A percentile compares a stretch with the other conserved stretches of the same genome.
Evolutionary conservation across 2,797 vertebrate species (phyloP).

Genomic region (Ctenopoma multispine): DNA sequence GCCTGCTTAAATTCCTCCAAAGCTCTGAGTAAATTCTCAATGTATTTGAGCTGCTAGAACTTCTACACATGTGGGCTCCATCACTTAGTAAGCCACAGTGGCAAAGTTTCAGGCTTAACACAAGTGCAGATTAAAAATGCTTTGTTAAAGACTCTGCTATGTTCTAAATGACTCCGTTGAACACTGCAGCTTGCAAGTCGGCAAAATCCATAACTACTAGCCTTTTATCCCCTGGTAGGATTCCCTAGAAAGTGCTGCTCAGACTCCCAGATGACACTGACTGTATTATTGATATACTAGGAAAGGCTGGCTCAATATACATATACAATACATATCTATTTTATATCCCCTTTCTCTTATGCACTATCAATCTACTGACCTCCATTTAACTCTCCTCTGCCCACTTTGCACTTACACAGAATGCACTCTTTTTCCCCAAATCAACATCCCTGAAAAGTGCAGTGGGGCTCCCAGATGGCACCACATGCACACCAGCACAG

Average conservation of each 20-base stretch:
- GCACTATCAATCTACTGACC: slow-evolving; percentile 42
- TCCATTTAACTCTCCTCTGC: slow-evolving; percentile 42
- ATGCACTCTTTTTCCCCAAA: background rate
- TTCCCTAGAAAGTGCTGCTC: slow-evolving; percentile 46
- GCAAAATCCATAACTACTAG: slow-evolving; percentile 52
- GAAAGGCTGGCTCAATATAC: slow-evolving; percentile 34
- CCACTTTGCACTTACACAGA: slow-evolving; percentile 52
- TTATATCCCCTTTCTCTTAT: slow-evolving; percentile 6
- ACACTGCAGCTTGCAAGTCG: slow-evolving; percentile 42
- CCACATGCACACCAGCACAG: slow-evolving; percentile 16
- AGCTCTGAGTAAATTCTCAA: slow-evolving; percentile 52
- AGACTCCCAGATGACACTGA: slow-evolving; percentile 52
- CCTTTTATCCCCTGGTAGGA: slow-evolving; percentile 4
- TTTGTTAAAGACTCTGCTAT: slow-evolving; percentile 42
- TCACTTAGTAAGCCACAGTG: slow-evolving; percentile 24
- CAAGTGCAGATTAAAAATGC: slow-evolving; percentile 58
- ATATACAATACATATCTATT: slow-evolving; percentile 9
- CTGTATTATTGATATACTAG: slow-evolving; percentile 64
- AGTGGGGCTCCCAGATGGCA: slow-evolving; percentile 30
- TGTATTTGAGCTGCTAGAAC: slow-evolving; percentile 50
- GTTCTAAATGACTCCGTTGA: slow-evolving; percentile 39
- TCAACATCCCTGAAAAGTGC: slow-evolving; percentile 32
- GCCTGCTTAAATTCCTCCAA: slow-evolving; percentile 55
- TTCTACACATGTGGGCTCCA: slow-evolving; percentile 26
- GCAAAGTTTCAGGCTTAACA: slow-evolving; percentile 55